phyloP scores from a whole-genome alignment of 2,888 invertebrate species.

The Ennomos fuscantarius region DNA sequence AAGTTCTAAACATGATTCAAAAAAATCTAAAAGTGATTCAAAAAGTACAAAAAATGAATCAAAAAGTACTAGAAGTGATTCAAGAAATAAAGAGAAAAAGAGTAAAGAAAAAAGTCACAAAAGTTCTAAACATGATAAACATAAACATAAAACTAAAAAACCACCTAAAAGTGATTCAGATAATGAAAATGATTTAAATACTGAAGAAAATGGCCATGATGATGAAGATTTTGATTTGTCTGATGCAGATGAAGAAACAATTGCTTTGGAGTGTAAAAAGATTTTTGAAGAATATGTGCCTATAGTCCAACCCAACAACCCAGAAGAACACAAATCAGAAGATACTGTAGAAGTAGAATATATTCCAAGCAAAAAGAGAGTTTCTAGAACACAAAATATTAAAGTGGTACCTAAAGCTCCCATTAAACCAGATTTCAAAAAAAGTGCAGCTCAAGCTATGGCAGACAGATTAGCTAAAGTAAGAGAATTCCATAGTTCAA shows the following conservation, averaged over 20 bases:
- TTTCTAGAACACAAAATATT: constrained; percentile 88
- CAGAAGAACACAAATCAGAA: constrained; percentile 54
- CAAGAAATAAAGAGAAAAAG: background rate
- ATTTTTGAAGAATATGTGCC: constrained; percentile 93
- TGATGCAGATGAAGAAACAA: constrained; percentile 88
- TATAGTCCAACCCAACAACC: constrained; percentile 55
- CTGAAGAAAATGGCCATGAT: constrained; percentile 46
- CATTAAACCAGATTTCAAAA: constrained; percentile 80
- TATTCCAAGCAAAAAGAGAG: constrained; percentile 86
- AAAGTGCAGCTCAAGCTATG: constrained; percentile 84
- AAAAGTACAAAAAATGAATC: too few relatives aligned
- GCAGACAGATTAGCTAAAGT: constrained; percentile 79
- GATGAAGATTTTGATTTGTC: constrained; percentile 69
- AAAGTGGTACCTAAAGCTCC: constrained; percentile 66
- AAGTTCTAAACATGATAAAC: constrained; percentile 29
- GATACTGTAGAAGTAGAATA: constrained; percentile 70
- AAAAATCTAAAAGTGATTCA: constrained; percentile 10
- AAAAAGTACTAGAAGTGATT: too few relatives aligned
- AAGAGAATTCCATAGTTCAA: constrained; percentile 75
- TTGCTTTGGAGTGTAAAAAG: constrained; percentile 93
- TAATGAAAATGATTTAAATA: constrained; percentile 47
- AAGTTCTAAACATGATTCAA: constrained; percentile 50
- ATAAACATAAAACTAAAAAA: constrained; percentile 53
- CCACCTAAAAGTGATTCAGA: constrained; percentile 42
- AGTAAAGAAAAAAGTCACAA: constrained; percentile 15